Evolutionary conservation across 53 echinoderm and acorn worm species (phyloP).

Genomic region (Stichopus horrens): DNA sequence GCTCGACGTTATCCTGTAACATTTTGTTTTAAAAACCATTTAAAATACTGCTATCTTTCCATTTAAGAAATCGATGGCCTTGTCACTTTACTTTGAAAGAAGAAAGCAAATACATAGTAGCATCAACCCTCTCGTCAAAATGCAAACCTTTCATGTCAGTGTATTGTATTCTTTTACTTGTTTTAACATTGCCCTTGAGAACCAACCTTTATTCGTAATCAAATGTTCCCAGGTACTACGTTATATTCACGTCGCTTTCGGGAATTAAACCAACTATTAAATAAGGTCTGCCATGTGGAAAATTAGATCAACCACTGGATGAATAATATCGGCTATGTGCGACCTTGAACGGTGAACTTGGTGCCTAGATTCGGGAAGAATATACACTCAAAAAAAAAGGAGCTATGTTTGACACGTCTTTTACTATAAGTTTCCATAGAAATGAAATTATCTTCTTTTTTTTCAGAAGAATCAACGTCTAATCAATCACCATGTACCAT

Average conservation of each 20-base stretch:
- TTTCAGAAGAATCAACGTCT: neutral
- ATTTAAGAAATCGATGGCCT: neutral
- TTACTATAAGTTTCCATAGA: neutral
- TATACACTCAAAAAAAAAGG: neutral
- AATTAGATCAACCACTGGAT: constrained; percentile 36
- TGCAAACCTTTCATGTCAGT: constrained; percentile 1
- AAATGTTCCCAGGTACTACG: constrained; percentile 33
- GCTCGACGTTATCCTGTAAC: too few species aligned
- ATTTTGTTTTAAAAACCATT: neutral
- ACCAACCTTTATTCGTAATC: constrained; percentile 1
- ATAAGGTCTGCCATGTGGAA: constrained; percentile 25
- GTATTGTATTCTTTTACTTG: neutral
- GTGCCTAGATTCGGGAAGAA: neutral
- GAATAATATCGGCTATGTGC: constrained; percentile 17
- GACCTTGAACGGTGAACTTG: constrained; percentile 28
- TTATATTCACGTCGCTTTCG: constrained; percentile 31
- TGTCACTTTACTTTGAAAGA: neutral
- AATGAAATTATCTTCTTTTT: neutral
- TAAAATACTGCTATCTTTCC: neutral
- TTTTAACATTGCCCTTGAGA: constrained; percentile 23
- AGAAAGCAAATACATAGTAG: neutral
- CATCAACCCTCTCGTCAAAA: neutral
- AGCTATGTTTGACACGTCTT: neutral
- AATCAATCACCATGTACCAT: neutral
- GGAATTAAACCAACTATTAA: constrained; percentile 8